phyloP scores from a whole-genome alignment of 2,888 invertebrate genomes.

The Conchocele bisecta region DNA sequence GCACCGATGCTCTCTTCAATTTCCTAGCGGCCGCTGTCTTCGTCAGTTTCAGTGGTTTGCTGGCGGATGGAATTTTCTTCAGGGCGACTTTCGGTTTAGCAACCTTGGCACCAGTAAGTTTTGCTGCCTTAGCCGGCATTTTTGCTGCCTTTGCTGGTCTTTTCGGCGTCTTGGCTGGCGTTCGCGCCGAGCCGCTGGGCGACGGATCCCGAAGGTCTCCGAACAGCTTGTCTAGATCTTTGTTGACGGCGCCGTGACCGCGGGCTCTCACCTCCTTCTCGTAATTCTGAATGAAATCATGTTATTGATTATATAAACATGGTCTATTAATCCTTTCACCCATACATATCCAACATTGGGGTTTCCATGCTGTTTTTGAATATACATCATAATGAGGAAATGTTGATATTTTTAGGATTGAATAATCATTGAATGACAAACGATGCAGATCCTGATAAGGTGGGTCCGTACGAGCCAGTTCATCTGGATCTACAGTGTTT shows the following conservation, averaged over 20 bases:
- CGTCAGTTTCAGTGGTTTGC: background rate
- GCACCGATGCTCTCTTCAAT: too few relatives aligned
- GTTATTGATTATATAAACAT: too few relatives aligned
- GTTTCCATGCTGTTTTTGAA: too few relatives aligned
- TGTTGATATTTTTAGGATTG: too few relatives aligned
- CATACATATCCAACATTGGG: too few relatives aligned
- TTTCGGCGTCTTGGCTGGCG: conserved; percentile 3
- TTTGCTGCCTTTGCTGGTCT: conserved; percentile 1
- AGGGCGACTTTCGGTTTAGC: conserved; percentile 19
- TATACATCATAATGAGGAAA: too few relatives aligned
- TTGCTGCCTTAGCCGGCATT: conserved; percentile 5
- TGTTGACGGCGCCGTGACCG: conserved; percentile 54
- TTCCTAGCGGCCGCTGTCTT: background rate
- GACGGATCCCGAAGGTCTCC: conserved; percentile 53
- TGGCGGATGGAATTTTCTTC: conserved; percentile 14
- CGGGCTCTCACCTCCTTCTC: conserved; percentile 68
- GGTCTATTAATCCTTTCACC: too few relatives aligned
- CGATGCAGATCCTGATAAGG: too few relatives aligned
- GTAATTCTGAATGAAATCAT: conserved; percentile 51
- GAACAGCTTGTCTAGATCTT: conserved; percentile 67
- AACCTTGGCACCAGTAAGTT: background rate
- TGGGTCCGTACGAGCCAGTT: too few relatives aligned
- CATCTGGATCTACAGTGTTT: too few relatives aligned
- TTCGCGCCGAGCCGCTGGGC: conserved; percentile 10
- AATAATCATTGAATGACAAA: too few relatives aligned